These are phyloP conservation scores for Manis javanica DNA, from an alignment of 2,797 vertebrate genomes.

Conservation along the genomic window DNA sequence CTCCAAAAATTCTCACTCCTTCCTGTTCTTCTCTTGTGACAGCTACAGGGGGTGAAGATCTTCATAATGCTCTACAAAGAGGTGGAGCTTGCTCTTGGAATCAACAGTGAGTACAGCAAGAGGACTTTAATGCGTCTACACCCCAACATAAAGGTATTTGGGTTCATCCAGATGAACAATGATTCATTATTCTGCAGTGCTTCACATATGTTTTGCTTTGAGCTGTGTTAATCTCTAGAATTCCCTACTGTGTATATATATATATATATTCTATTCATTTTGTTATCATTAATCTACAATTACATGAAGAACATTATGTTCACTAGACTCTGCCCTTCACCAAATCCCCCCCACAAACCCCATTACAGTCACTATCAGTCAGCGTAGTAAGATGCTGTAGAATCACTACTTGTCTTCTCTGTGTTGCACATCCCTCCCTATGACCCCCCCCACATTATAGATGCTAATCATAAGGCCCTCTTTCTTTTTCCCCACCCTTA, in stretches of 20 bases:
- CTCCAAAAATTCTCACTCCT: neutral
- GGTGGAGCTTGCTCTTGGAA: conserved; percentile 96
- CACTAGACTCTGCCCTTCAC: no score
- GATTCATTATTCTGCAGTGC: neutral
- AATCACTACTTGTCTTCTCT: no score
- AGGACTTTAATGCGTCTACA: conserved; percentile 91
- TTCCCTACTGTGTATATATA: neutral
- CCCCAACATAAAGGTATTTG: conserved; percentile 95
- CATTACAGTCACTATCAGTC: no score
- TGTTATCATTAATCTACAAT: no score
- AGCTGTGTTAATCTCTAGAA: neutral
- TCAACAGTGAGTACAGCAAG: conserved; percentile 98
- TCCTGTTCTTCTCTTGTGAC: conserved; percentile 65
- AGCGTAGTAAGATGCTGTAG: no score
- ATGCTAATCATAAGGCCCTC: no score
- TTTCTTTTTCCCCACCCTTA: no score
- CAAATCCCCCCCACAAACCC: no score
- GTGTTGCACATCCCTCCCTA: no score
- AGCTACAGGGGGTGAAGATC: conserved; percentile 96
- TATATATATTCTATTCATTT: no score
- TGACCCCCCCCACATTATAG: no score
- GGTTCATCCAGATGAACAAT: rapidly evolving
- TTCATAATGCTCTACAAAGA: conserved; percentile 98
- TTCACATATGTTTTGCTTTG: neutral
- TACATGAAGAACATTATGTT: no score